Base-by-base conservation (phyloP, 2,888 invertebrate genomes). In the Ashinkailepas kermadecensis region DNA sequence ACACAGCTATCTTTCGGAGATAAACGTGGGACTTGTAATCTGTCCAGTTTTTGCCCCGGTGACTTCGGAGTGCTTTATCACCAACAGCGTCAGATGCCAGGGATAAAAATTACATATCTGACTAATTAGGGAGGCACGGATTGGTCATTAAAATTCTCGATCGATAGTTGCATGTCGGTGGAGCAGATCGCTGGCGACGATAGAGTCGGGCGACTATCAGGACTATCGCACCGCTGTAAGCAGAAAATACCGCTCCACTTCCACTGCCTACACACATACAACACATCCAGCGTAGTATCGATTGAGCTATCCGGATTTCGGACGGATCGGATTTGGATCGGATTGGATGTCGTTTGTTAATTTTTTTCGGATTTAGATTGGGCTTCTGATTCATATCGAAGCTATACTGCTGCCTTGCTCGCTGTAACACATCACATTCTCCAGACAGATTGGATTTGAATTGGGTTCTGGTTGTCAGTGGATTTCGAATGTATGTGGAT, bases 41-140 rank as follows among this genome's bases (percentile, higher is more conserved):
- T 74, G 74, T 74, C 74, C 74, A 74, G 18, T 74, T 74, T 74
- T 74, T 74, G 74, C 54, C 54, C 18, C 54, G 6, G 10, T 23
- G n/a, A n/a, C 65, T 65, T n/a, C n/a, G 65, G 74, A 74, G 54
- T 9, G 10, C 54, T 54, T 74, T 74, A 74, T 54, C 74, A 13
- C 74, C 74, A 9, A 18, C 15, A n/a, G 74, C 74, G 74, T 54
- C 74, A 74, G 74, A 74, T 74, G 54, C 18, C 7, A 7, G 18
- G 54, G 74, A 74, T 74, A 74, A 54, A 39, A 39, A 54, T 54
- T 74, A 74, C 74, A 74, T 74, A 39, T 74, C 74, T 12, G 54
- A 54, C 74, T 74, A 74, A 74, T 74, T 74, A 74, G 74, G 15
- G 74, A 74, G 54, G 74, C 74, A 74, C 74, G 74, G 74, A 74